A percentile compares a stretch with the other conserved stretches of the same genome.
Evolutionary conservation across 2,888 invertebrate genomes (phyloP).

Genomic region (Sceliomorpha sp.): DNA sequence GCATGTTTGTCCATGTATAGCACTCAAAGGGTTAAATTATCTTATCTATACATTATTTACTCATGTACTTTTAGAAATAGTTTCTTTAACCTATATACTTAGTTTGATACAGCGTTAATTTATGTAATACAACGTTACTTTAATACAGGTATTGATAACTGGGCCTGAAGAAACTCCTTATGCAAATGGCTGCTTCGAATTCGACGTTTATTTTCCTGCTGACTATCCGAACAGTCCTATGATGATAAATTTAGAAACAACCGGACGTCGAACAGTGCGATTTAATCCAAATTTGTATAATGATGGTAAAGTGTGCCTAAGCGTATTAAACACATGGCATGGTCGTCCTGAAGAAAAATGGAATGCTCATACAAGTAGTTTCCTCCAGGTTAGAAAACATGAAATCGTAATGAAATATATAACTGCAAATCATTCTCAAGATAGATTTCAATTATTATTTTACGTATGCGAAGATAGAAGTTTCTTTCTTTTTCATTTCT

Average conservation of each 20-base stretch:
- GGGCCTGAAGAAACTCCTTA: slow-evolving; percentile 96
- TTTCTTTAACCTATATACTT: too few species aligned
- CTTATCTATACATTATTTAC: too few species aligned
- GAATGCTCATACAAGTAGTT: slow-evolving; percentile 97
- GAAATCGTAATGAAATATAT: too few species aligned
- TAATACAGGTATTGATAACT: slow-evolving; percentile 92
- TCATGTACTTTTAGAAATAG: too few species aligned
- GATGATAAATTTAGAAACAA: slow-evolving; percentile 94
- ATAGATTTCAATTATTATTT: too few species aligned
- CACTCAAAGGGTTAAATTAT: too few species aligned
- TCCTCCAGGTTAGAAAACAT: slow-evolving; percentile 92
- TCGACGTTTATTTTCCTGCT: slow-evolving; percentile 94
- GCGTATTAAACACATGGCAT: slow-evolving; percentile 97
- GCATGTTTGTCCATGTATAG: too few species aligned
- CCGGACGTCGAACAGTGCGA: slow-evolving; percentile 92
- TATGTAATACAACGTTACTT: too few species aligned
- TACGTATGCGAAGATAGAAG: too few species aligned
- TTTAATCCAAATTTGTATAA: slow-evolving; percentile 97
- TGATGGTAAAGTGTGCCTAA: slow-evolving; percentile 97
- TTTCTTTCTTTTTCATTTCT: too few species aligned
- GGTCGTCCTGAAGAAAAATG: slow-evolving; percentile 98
- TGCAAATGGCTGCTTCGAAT: slow-evolving; percentile 94
- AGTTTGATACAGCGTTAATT: too few species aligned
- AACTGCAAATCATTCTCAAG: too few species aligned
- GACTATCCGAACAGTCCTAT: slow-evolving; percentile 92